Evolutionary conservation across 2,888 invertebrate species (phyloP).

Genomic region (Tiliacea aurago): DNA sequence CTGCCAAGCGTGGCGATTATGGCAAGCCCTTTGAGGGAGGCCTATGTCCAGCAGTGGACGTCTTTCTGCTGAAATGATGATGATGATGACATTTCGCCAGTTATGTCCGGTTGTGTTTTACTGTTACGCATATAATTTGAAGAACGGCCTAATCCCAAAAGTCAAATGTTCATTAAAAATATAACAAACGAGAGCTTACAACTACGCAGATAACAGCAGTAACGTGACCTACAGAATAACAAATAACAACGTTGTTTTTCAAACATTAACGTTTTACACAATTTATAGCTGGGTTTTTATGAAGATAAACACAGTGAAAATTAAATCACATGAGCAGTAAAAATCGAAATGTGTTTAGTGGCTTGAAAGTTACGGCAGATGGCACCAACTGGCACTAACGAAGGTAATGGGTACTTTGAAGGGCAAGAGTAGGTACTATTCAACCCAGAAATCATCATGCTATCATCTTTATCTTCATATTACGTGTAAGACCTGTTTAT

Average conservation of each 20-base stretch:
- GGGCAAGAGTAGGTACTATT: background rate
- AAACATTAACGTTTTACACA: conserved; percentile 31
- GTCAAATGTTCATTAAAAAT: background rate
- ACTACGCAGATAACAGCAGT: conserved; percentile 5
- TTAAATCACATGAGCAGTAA: conserved; percentile 34
- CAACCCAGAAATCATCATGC: too few relatives aligned
- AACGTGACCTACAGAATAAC: conserved; percentile 10
- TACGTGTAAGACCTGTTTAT: too few relatives aligned
- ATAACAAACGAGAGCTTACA: background rate
- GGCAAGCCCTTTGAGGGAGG: too few relatives aligned
- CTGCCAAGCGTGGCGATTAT: too few relatives aligned
- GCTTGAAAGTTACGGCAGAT: conserved; percentile 7
- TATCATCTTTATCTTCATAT: too few relatives aligned
- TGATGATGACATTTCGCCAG: too few relatives aligned
- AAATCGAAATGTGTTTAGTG: conserved; percentile 34
- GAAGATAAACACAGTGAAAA: conserved; percentile 33
- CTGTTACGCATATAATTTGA: background rate
- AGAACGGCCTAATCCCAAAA: background rate
- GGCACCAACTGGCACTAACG: conserved; percentile 8
- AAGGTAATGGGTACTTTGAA: conserved; percentile 4
- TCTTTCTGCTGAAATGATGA: too few relatives aligned
- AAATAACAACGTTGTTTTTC: conserved; percentile 29
- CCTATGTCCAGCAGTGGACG: too few relatives aligned
- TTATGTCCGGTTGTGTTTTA: background rate
- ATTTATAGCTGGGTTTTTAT: conserved; percentile 41